Base-by-base conservation (phyloP, 2,888 invertebrate genomes). In the Marasmarcha lunaedactyla region DNA sequence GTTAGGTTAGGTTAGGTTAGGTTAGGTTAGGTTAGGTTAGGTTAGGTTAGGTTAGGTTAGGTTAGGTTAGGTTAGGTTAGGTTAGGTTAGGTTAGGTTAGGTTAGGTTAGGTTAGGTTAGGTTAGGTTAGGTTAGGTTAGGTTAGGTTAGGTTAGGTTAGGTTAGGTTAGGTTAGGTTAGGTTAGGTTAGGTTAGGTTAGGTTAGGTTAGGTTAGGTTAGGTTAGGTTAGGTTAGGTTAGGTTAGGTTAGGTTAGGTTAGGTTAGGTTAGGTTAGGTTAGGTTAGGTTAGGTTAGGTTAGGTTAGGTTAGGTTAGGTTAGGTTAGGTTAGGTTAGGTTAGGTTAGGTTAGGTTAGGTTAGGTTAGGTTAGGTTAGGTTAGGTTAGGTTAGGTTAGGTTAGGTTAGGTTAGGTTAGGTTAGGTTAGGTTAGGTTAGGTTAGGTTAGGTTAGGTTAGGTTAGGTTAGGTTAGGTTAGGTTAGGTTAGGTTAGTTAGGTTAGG, bases 371-470 rank as follows among this genome's bases (percentile, higher is more conserved):
- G 38, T 25, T 38, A 27, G 30, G 38, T 25, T 38, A 27, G 30
- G 38, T 25, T 38, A 27, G 30, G 38, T 25, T 38, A 27, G 30
- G 38, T 25, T 38, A 27, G 30, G 38, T 25, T 38, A 27, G 30
- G 33, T 33, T 33, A 33, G 33, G 33, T 25, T 25, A 25, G 25
- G 25, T 25, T 25, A 33, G 38, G 26, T 38, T 27, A 27, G 38
- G 26, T 38, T 27, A 25, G 39, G 39, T 39, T 39, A 39, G 39
- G 39, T 39, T 35, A 35, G 35, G 35, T 35, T 39, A 39, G 39
- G 39, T 39, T 39, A 39, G 39, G 39, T 39, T 39, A 39, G 39
- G 39, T 39, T 39, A 39, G 39, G 39, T 39, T 39, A 39, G 39
- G 39, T 39, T 39, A 39, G 39, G 39, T 39, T 40, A 40, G 40